Evolutionary conservation across 1,140 invertebrate species (phyloP), one percentile per base, ranked within the genome.

Genomic region (Leptonema lineaticorne): DNA sequence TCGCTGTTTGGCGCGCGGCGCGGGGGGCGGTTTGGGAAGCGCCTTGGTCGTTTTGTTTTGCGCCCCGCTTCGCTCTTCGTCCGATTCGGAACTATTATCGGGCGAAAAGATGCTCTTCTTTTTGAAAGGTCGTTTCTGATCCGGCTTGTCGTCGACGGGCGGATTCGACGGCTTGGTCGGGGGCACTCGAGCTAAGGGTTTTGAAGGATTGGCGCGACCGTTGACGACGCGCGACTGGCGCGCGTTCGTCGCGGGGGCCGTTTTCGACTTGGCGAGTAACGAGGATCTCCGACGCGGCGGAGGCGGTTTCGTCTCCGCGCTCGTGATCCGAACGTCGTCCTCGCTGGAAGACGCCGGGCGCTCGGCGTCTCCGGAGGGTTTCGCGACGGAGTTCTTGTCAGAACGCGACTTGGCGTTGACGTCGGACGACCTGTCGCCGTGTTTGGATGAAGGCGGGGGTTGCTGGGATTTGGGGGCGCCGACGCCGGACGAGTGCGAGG

Each of bases 21-120:
- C 67, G 71, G 45, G n/a, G 65, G 73, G 69, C 76, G 29, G 74
- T 76, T 73, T 80, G 66, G 64, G 74, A 74, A 72, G 75, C 72
- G 75, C 67, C 74, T 81, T 0, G 77, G 76, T 46, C 76, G 77
- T 3, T 8, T 69, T 75, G 71, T 80, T 79, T 5, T 78, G 73
- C 69, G 76, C 18, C 11, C 7, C 28, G 30, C 59, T 68, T 24
- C 48, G 24, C 20, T 83, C 82, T 2, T 77, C 73, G 70, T 90
- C 89, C 67, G 89, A 90, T 78, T 90, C 89, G 28, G 89, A 90
- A 76, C 89, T 90, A 72, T 92, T 91, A 73, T 92, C 90, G 0
- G 90, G 90, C 70, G 90, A 92, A 73, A 92, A 92, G 75, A 92
- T 92, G 77, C 90, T 92, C 75, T 91, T 92, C 68, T 90, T 90